A percentile compares a stretch with the other conserved stretches of the same genome.
Evolutionary conservation across 2,797 vertebrate species (phyloP).

Genomic region (Melanogrammus aeglefinus): DNA sequence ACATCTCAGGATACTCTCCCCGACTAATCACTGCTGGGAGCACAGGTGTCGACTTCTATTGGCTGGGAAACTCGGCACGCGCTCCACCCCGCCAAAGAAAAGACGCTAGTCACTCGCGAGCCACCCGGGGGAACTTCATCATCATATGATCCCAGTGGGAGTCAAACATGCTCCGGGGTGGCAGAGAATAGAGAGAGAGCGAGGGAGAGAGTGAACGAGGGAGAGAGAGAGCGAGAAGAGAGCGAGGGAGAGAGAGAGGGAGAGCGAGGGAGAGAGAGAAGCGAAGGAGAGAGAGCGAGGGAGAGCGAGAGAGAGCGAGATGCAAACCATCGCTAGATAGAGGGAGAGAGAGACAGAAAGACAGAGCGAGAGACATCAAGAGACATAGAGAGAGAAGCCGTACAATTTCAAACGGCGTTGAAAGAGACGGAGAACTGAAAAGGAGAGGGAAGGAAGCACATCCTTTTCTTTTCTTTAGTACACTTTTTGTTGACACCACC

Average conservation of each 20-base stretch:
- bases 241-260: conserved; percentile 40
- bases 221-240: conserved; percentile 55
- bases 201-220: conserved; percentile 26
- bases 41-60: background rate
- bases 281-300: conserved; percentile 27
- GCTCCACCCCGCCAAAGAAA: background rate
- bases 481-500: background rate
- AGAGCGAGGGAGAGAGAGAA: conserved; percentile 21
- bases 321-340: background rate
- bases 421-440: conserved; percentile 14
- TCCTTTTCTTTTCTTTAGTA: no score
- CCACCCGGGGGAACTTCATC: conserved; percentile 22
- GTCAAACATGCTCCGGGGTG: background rate
- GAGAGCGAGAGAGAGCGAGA: conserved; percentile 21
- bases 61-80: background rate
- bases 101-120: conserved; percentile 28
- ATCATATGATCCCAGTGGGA: conserved; percentile 65
- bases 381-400: conserved; percentile 15
- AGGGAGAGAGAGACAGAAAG: conserved; percentile 40
- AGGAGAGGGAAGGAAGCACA: background rate
- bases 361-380: conserved; percentile 27
- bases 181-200: background rate
- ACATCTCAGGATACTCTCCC: background rate
- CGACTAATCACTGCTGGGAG: background rate
- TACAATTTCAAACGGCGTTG: conserved; percentile 10